A percentile compares a stretch with the other conserved stretches of the same genome.
Conservation (phyloP, 2,797 vertebrate species). For the Alca torda region DNA sequence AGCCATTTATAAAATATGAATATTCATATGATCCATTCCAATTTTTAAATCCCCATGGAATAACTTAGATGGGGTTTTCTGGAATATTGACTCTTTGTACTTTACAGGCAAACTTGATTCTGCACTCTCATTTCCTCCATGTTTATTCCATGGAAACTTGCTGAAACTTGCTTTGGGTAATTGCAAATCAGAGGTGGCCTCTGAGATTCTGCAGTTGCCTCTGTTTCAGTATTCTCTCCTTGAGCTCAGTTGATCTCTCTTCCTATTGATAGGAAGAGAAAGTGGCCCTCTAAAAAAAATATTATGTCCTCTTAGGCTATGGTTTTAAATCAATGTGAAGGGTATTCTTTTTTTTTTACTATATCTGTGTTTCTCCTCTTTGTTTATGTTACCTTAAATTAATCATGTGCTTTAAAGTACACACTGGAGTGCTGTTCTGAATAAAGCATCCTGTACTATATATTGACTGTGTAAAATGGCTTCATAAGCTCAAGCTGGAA, state of each 20-base stretch:
- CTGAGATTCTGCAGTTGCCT: neutral
- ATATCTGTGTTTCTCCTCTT: neutral
- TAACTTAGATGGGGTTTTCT: neutral
- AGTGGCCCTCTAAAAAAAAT: neutral
- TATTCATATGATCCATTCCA: neutral
- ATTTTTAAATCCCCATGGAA: neutral
- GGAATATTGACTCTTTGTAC: neutral
- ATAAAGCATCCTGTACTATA: neutral
- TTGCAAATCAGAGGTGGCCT: neutral
- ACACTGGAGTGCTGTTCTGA: neutral
- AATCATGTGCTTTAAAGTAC: neutral
- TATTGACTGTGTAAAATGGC: neutral
- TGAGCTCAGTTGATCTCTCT: neutral
- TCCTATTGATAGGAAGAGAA: neutral
- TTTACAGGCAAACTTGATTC: neutral
- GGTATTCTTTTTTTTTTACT: neutral
- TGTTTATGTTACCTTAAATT: neutral
- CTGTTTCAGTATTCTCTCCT: neutral
- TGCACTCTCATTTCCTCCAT: neutral
- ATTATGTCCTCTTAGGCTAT: neutral
- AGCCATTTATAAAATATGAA: conserved; percentile 21
- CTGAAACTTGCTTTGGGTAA: neutral
- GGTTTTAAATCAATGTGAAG: neutral
- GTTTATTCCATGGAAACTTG: neutral
- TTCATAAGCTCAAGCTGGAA: neutral